These are phyloP conservation scores for Novumbra hubbsi DNA, from an alignment of 2,797 vertebrate species.

Conservation along the genomic window DNA sequence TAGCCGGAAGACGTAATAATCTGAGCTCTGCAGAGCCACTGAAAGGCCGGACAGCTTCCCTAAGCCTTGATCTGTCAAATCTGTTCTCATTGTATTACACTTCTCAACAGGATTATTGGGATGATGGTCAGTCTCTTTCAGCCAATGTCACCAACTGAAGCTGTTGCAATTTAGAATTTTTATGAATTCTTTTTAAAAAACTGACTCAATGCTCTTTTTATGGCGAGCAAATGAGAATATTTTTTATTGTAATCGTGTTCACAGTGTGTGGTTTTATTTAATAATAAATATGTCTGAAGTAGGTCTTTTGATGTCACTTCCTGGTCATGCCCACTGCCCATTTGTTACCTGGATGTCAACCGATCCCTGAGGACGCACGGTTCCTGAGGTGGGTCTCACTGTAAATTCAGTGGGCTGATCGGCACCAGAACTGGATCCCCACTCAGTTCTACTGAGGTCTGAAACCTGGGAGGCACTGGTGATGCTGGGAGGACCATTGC, in stretches of 20 bases:
- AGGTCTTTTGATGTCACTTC: not conserved
- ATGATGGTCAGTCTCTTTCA: not conserved
- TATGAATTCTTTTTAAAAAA: not conserved
- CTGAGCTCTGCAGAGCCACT: constrained; percentile 1
- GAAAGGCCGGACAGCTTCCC: not conserved
- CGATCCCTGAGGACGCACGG: constrained; percentile 63
- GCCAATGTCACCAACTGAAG: not conserved
- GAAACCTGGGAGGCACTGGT: constrained; percentile 49
- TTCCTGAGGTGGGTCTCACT: constrained; percentile 70
- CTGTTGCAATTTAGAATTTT: not conserved
- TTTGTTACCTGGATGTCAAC: constrained; percentile 73
- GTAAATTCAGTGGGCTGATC: constrained; percentile 76
- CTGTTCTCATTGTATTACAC: not conserved
- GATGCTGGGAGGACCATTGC: constrained; percentile 67
- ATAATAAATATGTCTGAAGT: not conserved
- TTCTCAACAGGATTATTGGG: not conserved
- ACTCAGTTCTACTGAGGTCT: constrained; percentile 36
- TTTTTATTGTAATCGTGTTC: not conserved
- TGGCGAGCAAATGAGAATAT: not conserved
- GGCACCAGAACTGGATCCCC: constrained; percentile 44
- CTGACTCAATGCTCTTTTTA: not conserved
- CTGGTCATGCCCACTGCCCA: not conserved
- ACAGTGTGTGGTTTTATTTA: not conserved
- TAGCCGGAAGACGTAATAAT: not conserved
- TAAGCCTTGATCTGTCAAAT: not conserved